phyloP scores from a whole-genome alignment of 2,888 invertebrate genomes.

The Electrophaes corylata region DNA sequence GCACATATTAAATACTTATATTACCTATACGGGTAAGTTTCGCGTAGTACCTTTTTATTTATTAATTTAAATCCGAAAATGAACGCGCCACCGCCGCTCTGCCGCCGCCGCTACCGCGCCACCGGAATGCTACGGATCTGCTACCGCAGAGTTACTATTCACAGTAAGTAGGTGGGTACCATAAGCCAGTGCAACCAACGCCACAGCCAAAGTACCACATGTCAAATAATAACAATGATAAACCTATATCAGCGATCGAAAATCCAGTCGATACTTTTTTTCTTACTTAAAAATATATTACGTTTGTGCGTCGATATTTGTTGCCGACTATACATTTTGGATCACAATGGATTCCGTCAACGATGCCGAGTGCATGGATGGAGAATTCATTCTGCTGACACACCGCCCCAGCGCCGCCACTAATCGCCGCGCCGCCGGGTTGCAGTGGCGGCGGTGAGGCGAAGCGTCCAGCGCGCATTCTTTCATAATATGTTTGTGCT shows the following conservation, averaged over 20 bases:
- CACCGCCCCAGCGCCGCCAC: constrained; percentile 48
- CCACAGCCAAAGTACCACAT: background rate
- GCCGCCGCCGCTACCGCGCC: too few species aligned
- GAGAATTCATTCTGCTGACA: constrained; percentile 68
- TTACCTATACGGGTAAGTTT: too few species aligned
- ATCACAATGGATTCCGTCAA: constrained; percentile 78
- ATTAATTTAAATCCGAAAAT: too few species aligned
- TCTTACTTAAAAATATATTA: constrained; percentile 10
- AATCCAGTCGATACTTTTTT: constrained; percentile 1
- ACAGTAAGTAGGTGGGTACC: background rate
- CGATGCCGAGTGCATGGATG: constrained; percentile 81
- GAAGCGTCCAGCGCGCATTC: constrained; percentile 73
- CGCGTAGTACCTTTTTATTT: too few species aligned
- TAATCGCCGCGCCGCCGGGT: constrained; percentile 43
- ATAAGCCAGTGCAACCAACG: background rate
- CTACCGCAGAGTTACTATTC: too few species aligned
- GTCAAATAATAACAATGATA: background rate
- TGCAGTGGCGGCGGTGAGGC: constrained; percentile 57
- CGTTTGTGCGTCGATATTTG: constrained; percentile 29
- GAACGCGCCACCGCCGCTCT: too few species aligned
- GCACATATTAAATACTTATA: too few species aligned
- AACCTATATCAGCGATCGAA: constrained; percentile 1
- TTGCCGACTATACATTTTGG: constrained; percentile 59
- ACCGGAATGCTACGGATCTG: too few species aligned
- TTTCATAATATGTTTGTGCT: constrained; percentile 80